These are phyloP conservation scores for Nerophis ophidion DNA, from an alignment of 2,113 vertebrate genomes.

Conservation along the genomic window DNA sequence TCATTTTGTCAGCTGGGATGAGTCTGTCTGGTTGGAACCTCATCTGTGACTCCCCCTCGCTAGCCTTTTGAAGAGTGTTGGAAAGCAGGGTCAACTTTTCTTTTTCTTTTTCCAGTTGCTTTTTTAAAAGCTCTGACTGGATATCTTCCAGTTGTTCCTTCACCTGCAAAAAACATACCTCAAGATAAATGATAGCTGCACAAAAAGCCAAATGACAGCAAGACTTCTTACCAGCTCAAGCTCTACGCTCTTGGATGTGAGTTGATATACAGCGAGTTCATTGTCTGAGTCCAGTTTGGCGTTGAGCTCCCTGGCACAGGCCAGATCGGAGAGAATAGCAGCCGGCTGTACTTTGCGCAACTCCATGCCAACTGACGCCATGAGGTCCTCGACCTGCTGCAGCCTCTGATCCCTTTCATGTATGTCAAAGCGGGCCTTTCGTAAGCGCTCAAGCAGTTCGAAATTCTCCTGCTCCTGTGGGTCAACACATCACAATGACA, in stretches of 20 bases:
- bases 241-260: constrained; percentile 85
- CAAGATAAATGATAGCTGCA: no score
- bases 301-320: constrained; percentile 87
- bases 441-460: constrained; percentile 83
- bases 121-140: constrained; percentile 85
- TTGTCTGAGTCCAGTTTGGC: constrained; percentile 91
- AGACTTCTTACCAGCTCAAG: constrained; percentile 77
- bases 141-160: constrained; percentile 84
- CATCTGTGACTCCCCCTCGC: constrained; percentile 86
- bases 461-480: constrained; percentile 90
- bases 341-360: constrained; percentile 73
- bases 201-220: no score
- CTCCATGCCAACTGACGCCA: constrained; percentile 85
- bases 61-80: constrained; percentile 85
- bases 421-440: constrained; percentile 74
- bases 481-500: background rate
- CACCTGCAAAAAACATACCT: constrained; percentile 59
- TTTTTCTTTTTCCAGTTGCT: constrained; percentile 81
- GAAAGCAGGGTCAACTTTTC: constrained; percentile 83
- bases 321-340: constrained; percentile 72
- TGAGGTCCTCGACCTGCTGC: constrained; percentile 84
- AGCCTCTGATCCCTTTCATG: constrained; percentile 84
- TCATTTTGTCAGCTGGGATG: constrained; percentile 84
- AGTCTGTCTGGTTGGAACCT: constrained; percentile 85
- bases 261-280: constrained; percentile 78